Conservation (phyloP, 2,113 vertebrate genomes). For the Oxyura jamaicensis region DNA sequence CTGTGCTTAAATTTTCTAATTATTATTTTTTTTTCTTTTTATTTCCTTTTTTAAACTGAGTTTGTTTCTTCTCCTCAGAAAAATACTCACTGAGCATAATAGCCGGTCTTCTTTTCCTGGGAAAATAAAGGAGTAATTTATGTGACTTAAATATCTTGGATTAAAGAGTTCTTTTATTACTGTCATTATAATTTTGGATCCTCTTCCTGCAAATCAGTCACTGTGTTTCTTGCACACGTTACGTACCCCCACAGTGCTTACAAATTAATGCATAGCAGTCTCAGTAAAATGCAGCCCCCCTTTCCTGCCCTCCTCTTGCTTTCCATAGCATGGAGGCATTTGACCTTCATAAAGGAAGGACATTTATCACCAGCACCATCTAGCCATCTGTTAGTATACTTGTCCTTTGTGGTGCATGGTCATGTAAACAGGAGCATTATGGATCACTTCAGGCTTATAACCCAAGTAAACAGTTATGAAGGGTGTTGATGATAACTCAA, state of each 20-base stretch:
- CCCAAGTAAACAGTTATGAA: slow-evolving; percentile 57
- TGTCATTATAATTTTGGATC: background rate
- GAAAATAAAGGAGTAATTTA: background rate
- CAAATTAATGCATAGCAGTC: background rate
- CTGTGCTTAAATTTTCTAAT: slow-evolving; percentile 41
- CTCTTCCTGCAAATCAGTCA: background rate
- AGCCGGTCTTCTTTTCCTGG: slow-evolving; percentile 21
- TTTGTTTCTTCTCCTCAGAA: slow-evolving; percentile 32
- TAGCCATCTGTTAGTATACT: slow-evolving; percentile 30
- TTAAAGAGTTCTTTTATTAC: background rate
- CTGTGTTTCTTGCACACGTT: background rate
- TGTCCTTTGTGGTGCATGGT: slow-evolving; percentile 13
- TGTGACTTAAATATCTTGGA: background rate
- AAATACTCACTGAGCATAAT: slow-evolving; percentile 9
- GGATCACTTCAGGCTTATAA: slow-evolving; percentile 51
- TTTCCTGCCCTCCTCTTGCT: background rate
- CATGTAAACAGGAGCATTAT: slow-evolving; percentile 54
- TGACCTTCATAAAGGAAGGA: slow-evolving; percentile 41
- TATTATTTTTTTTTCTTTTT: slow-evolving; percentile 51
- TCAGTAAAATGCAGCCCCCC: background rate
- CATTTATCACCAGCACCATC: slow-evolving; percentile 55
- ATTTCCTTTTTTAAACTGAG: slow-evolving; percentile 50
- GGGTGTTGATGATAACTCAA: slow-evolving; percentile 57
- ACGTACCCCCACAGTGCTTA: background rate
- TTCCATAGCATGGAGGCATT: slow-evolving; percentile 21